Evolutionary conservation across 1,140 invertebrate species (phyloP), one percentile per base, ranked within the genome.

Genomic region (Drosophila equinoxialis): DNA sequence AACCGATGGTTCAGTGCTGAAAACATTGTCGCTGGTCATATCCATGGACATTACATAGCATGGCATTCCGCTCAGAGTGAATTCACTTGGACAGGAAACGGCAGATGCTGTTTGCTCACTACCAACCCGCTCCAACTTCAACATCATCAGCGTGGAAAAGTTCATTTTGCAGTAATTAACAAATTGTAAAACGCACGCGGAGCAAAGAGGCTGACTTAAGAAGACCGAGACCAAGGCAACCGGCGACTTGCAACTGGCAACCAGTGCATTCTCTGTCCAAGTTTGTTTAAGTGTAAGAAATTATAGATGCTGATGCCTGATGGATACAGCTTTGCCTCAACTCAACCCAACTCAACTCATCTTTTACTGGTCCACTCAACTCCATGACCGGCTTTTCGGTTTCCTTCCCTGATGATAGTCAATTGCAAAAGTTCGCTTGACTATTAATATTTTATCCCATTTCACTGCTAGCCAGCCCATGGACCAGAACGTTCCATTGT

Each of bases 101-200:
- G 68, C 78, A 79, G 51, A 72, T 87, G 79, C 67, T 81, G 72
- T 87, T 85, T 86, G 79, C 75, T 59, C 57, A 76, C 74, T 55
- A 42, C 51, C 35, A 62, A 55, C 23, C 45, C 57, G 10, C 37
- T 35, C 20, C 59, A 35, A 13, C 63, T 45, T 17, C 54, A 45
- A 66, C 57, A 64, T 73, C 74, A 77, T 65, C 79, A 79, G 17
- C 45, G 55, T 54, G 76, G 42, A 74, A 79, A 84, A 89, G 85
- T 89, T 89, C 84, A 89, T 89, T 89, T 78, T 81, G 74, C 71
- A 90, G 84, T 89, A 89, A 89, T 89, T 89, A 89, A 89, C 84
- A 89, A 89, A 89, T 89, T 89, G 84, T 87, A 75, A 90, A 87
- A 79, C 62, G 76, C 73, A 79, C 57, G 65, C 54, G 62, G 64